phyloP scores from a whole-genome alignment of 1,140 invertebrate genomes.

The Cyclina sinensis region DNA sequence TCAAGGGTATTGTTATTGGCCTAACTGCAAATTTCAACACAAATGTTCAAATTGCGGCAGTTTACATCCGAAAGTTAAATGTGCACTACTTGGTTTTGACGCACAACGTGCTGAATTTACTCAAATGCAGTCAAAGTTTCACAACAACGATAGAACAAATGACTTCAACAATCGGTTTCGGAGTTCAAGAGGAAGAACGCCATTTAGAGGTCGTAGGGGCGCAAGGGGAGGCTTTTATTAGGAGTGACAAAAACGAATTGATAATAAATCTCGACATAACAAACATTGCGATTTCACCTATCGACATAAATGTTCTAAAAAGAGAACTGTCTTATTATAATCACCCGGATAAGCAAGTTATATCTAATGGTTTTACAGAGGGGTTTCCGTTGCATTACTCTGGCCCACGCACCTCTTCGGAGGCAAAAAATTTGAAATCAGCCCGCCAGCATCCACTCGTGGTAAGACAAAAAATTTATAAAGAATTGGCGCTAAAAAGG shows the following conservation, averaged over 20 bases:
- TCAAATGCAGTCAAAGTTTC: no score
- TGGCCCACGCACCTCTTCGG: neutral
- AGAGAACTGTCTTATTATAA: neutral
- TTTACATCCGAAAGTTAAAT: neutral
- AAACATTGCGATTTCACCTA: neutral
- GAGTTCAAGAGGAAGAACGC: neutral
- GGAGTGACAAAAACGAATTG: neutral
- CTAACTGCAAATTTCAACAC: conserved; percentile 1
- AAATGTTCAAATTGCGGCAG: neutral
- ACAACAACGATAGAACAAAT: neutral
- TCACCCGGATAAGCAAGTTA: neutral
- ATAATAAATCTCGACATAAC: neutral
- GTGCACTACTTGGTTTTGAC: neutral
- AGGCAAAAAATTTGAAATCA: conserved; percentile 43
- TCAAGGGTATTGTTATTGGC: neutral
- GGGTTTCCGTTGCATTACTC: conserved; percentile 41
- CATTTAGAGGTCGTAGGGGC: neutral
- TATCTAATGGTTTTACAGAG: conserved; percentile 9
- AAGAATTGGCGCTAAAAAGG: conserved; percentile 20
- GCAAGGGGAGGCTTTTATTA: neutral
- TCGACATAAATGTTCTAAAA: neutral
- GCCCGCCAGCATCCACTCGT: neutral
- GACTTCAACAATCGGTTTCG: neutral
- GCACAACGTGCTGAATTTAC: no score
- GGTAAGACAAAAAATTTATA: conserved; percentile 13